Evolutionary conservation across 53 echinoderm and acorn worm species (phyloP), one percentile per base, ranked within the genome.

Genomic region (Stichopus horrens): DNA sequence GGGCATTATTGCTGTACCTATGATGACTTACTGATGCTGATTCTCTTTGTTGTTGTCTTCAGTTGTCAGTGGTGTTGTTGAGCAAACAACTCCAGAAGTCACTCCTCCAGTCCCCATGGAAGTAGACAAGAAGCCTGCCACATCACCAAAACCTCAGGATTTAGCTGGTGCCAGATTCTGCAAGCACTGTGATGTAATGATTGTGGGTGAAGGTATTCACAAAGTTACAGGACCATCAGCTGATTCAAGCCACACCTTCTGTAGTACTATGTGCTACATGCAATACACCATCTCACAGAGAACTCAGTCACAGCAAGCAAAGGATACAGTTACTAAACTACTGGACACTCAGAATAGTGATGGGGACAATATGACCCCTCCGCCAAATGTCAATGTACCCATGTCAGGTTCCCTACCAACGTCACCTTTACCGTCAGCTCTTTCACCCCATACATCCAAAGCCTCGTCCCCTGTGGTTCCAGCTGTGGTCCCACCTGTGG

Each of bases 241-340:
- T 65, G 88, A 91, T 55, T 66, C 87, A 23, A 78, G 78, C 11
- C 68, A 78, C 13, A 78, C 78, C 22, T 98, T 98, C 86, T 98
- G 95, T 89, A 98, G 95, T 83, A 94, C 94, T 7, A 89, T 79
- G 67, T 98, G 98, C 91, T 98, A 95, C 89, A 96, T 98, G 95
- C 98, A 98, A 92, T 95, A 90, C 88, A 95, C 93, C 18, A 95
- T 98, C 76, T 94, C 98, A 52, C 93, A 92, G 85, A 90, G 93
- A 73, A 87, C 98, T 4, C 91, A 92, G 88, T 68, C 87, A 85
- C 88, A 92, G 21, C 92, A 89, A 63, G 86, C 91, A 0, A 91
- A 94, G 77, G 94, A 93, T 21, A 83, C 92, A 10, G 93, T 94
- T 20, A 94, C 91, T 0, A 88, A 93, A 14, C 93, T 95, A 7